Evolutionary conservation across 2,113 vertebrate genomes (phyloP).

Genomic region (human): GRCh38 chr4:83653501-83654000

Average conservation of each 20-base stretch:
- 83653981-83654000: too few relatives aligned
- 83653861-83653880: neutral
- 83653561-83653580: neutral
- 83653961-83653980: too few relatives aligned
- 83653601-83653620: neutral
- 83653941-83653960: too few relatives aligned
- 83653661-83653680: neutral
- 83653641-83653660: neutral
- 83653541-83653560: neutral
- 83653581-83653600: accelerated
- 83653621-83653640: neutral
- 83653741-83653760: neutral
- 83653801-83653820: neutral
- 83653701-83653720: neutral
- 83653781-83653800: neutral
- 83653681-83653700: neutral
- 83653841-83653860: neutral
- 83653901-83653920: neutral
- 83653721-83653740: neutral
- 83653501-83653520: neutral
- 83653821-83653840: neutral
- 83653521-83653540: accelerated
- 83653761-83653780: neutral
- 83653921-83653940: neutral
- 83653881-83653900: neutral